These are phyloP conservation scores for Xestoiulus laeticollis DNA, from an alignment of 2,888 invertebrate species.

Conservation along the genomic window DNA sequence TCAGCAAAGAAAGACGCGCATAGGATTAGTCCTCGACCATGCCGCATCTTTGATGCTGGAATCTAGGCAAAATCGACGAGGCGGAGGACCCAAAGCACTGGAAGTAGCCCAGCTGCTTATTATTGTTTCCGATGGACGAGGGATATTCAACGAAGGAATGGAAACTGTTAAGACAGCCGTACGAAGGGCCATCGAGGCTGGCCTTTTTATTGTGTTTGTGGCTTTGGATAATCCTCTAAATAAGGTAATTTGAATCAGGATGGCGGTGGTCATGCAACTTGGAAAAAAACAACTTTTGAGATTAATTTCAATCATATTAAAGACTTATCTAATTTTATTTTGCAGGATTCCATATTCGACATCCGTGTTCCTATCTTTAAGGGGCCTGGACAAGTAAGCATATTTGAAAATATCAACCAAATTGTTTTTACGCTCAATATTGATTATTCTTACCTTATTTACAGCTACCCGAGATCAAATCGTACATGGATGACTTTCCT, in stretches of 20 bases:
- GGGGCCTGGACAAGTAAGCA: conserved; percentile 67
- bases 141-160: conserved; percentile 85
- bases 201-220: conserved; percentile 93
- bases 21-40: conserved; percentile 83
- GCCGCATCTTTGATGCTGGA: conserved; percentile 74
- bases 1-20: conserved; percentile 86
- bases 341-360: conserved; percentile 88
- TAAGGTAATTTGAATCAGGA: conserved; percentile 69
- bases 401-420: background rate
- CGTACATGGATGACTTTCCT: conserved; percentile 95
- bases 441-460: conserved; percentile 33
- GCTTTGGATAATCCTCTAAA: conserved; percentile 93
- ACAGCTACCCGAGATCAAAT: conserved; percentile 73
- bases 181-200: conserved; percentile 78
- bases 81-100: conserved; percentile 12
- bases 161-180: conserved; percentile 80
- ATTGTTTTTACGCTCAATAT: too few relatives aligned
- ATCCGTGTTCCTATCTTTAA: conserved; percentile 81
- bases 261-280: background rate
- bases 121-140: conserved; percentile 94
- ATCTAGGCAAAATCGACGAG: conserved; percentile 57
- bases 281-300: background rate
- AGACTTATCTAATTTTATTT: too few relatives aligned
- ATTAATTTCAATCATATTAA: too few relatives aligned
- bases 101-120: conserved; percentile 85